Conservation (phyloP, 2,113 vertebrate genomes). For the Mionectes macconnelli region DNA sequence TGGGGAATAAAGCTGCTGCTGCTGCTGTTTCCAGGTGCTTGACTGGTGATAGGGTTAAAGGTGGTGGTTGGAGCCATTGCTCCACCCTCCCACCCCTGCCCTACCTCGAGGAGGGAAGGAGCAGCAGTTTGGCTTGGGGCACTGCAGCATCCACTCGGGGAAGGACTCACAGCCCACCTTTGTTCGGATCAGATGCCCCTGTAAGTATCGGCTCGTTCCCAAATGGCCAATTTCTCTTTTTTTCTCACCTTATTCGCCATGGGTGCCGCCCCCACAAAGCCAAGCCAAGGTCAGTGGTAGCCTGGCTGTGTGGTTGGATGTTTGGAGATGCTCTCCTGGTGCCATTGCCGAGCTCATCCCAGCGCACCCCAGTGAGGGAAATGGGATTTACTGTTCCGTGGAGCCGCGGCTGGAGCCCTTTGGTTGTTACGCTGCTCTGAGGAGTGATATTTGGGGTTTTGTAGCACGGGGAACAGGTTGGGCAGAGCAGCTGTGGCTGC, state of each 20-base stretch:
- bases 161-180: fast-evolving
- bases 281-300: background rate
- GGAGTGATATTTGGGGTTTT: background rate
- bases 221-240: background rate
- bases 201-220: fast-evolving
- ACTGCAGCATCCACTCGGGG: background rate
- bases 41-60: background rate
- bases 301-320: fast-evolving
- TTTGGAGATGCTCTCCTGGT: background rate
- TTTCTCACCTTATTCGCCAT: background rate
- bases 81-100: background rate
- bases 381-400: background rate
- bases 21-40: background rate
- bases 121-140: background rate
- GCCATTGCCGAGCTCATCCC: background rate
- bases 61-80: background rate
- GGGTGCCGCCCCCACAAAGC: background rate
- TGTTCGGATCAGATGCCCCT: background rate
- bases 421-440: background rate
- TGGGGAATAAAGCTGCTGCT: background rate
- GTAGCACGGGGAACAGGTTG: background rate
- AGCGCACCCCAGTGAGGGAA: background rate
- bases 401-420: too few species aligned
- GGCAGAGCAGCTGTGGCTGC: background rate
- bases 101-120: background rate